Conservation (phyloP, 2,113 vertebrate species). For the Nothocercus julius region DNA sequence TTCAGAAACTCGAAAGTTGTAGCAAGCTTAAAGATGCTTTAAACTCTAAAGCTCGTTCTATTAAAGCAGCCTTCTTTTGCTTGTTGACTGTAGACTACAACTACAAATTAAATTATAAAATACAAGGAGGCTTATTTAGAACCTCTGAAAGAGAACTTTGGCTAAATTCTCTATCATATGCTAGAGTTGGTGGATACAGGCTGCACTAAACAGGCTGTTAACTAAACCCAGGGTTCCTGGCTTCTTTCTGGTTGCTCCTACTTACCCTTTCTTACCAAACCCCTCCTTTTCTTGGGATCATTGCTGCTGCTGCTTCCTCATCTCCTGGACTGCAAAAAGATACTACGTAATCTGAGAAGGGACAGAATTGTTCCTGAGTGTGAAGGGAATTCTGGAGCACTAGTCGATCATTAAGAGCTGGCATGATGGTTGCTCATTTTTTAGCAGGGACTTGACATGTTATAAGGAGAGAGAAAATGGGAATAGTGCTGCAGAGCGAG, state of each 20-base stretch:
- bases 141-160: neutral
- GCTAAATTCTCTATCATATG: neutral
- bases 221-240: neutral
- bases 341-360: neutral
- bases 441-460: neutral
- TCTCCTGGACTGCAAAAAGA: conserved; percentile 6
- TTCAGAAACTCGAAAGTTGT: neutral
- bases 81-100: neutral
- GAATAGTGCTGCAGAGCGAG: neutral
- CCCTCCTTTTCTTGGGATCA: neutral
- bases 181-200: neutral
- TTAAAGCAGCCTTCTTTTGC: neutral
- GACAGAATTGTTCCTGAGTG: neutral
- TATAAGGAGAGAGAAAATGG: neutral
- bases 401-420: neutral
- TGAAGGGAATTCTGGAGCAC: neutral
- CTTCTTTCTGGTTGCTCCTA: neutral
- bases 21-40: neutral
- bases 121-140: neutral
- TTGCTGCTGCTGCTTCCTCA: conserved; percentile 32
- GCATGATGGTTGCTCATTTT: neutral
- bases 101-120: neutral
- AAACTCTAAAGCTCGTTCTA: neutral
- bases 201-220: neutral
- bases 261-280: neutral